Percentiles rank a stretch among this genome's conserved stretches.
Evolutionary conservation across 2,888 invertebrate species (phyloP).

Genomic region (Gymnosoma rotundatum): DNA sequence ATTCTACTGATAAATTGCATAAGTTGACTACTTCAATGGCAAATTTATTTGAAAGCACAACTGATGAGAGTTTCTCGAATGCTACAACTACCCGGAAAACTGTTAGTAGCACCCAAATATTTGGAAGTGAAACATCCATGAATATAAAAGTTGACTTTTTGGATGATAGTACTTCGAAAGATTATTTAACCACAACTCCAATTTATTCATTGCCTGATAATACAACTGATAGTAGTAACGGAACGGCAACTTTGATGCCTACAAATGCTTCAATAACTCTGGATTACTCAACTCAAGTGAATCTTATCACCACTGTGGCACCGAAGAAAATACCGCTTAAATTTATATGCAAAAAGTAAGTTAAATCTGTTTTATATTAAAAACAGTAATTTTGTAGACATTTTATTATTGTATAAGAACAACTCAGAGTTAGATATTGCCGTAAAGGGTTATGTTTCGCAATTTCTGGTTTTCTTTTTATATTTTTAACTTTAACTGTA

Average conservation of each 20-base stretch:
- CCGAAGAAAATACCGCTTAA: conserved; percentile 72
- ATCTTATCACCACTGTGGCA: conserved; percentile 5
- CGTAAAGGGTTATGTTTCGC: too few species aligned
- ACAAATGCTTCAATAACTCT: conserved; percentile 26
- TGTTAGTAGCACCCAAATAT: not conserved
- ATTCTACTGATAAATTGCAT: conserved; percentile 19
- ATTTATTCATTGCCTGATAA: not conserved
- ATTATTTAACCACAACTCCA: not conserved
- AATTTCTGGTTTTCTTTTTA: too few species aligned
- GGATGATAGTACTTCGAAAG: conserved; percentile 6
- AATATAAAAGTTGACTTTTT: conserved; percentile 25
- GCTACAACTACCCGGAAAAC: not conserved
- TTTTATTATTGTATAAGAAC: too few species aligned
- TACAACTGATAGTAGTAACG: not conserved
- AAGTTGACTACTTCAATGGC: conserved; percentile 42
- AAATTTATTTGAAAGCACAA: conserved; percentile 33
- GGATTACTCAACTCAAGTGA: not conserved
- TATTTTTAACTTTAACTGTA: too few species aligned
- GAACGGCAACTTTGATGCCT: conserved; percentile 20
- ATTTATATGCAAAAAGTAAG: conserved; percentile 77
- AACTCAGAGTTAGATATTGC: too few species aligned
- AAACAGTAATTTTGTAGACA: too few species aligned
- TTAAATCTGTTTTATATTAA: not conserved
- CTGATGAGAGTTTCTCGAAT: not conserved
- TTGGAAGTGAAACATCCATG: conserved; percentile 12